Evolutionary conservation across 2,888 invertebrate genomes (phyloP).

Genomic region (Drosophila nr. fundita): DNA sequence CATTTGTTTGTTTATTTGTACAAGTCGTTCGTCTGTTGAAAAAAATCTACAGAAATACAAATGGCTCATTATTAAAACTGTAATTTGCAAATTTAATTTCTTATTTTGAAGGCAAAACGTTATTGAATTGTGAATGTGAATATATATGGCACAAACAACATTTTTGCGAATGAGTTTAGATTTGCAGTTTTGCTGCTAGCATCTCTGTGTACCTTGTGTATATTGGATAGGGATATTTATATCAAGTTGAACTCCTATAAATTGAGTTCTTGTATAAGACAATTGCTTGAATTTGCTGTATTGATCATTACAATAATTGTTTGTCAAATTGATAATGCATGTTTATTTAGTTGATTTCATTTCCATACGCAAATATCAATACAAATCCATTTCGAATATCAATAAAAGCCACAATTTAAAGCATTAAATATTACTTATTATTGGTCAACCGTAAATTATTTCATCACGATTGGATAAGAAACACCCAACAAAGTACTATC

Average conservation of each 20-base stretch:
- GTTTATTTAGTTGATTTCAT: background rate
- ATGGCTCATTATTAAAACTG: background rate
- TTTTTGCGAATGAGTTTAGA: background rate
- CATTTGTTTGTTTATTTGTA: constrained; percentile 26
- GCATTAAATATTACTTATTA: background rate
- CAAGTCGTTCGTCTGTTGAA: constrained; percentile 17
- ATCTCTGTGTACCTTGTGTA: background rate
- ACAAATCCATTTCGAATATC: background rate
- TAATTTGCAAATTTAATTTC: background rate
- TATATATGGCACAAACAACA: background rate
- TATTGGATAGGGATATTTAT: background rate
- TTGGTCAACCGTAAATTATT: background rate
- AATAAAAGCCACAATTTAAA: background rate
- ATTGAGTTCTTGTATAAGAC: background rate
- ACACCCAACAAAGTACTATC: background rate
- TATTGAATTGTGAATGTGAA: constrained; percentile 10
- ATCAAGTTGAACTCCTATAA: background rate
- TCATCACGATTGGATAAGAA: background rate
- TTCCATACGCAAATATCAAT: background rate
- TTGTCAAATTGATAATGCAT: background rate
- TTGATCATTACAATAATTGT: background rate
- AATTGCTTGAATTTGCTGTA: background rate
- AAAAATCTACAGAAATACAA: constrained; percentile 6
- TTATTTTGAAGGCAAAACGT: background rate
- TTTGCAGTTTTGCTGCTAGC: background rate